Evolutionary conservation across 2,888 invertebrate species (phyloP), one percentile per base, ranked within the genome.

Genomic region (Macrosoma leucophasiata): DNA sequence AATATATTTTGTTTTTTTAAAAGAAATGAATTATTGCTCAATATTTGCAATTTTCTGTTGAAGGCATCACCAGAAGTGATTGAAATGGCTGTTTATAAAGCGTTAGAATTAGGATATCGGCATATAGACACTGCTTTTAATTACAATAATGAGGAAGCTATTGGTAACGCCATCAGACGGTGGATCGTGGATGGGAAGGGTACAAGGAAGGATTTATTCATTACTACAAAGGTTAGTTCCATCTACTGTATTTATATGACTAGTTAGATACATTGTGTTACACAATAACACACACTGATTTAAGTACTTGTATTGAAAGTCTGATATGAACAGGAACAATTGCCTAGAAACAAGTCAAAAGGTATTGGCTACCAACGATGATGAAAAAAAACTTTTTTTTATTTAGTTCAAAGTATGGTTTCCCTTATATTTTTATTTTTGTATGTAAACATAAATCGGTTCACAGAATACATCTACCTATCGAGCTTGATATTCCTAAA

Each of bases 61-160:
- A 50, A 89, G 89, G 88, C 90, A 15, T 85, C 87, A 43, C 68
- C 88, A 3, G 86, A 89, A 43, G 89, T 90, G 47, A 86, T 91
- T 18, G 88, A 90, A 62, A 62, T 70, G 7, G 88, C 88, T 5
- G 86, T 93, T 0, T 78, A 85, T 30, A 78, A 78, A 33, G 92
- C 93, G 13, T 67, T 94, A 39, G 86, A 90, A 27, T 69, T 78
- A 43, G 93, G 93, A 14, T 94, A 93, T 56, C 86, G 90, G 45
- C 92, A 92, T 48, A 90, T 91, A 46, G 93, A 94, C 61, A 93
- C 93, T 7, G 93, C 93, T 14, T 90, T 90, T 58, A 90, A 90
- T 72, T 94, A 94, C 56, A 88, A 89, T 43, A 94, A 92, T 52
- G 93, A 94, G 68, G 90, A 89, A 45, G 86, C 89, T 1, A 90